phyloP scores from a whole-genome alignment of 2,797 vertebrate species.

The Clamator glandarius region DNA sequence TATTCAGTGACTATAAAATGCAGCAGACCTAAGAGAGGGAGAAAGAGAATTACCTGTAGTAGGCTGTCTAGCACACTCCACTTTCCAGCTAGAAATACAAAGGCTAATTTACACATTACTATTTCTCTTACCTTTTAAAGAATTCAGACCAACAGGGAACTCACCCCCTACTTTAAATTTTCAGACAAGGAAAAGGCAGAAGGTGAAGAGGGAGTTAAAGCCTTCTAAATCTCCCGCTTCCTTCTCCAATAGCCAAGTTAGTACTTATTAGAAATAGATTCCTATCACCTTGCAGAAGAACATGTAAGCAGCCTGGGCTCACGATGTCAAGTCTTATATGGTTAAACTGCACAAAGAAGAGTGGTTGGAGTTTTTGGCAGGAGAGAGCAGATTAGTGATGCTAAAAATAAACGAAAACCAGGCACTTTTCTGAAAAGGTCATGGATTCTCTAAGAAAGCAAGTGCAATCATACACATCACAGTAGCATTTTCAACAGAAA shows the following conservation, averaged over 20 bases:
- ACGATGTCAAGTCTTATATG: background rate
- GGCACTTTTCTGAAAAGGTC: background rate
- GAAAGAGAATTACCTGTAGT: background rate
- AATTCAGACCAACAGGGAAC: background rate
- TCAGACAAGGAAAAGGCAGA: background rate
- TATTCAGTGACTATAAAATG: background rate
- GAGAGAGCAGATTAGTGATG: too few species aligned
- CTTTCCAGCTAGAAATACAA: background rate
- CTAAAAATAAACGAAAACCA: background rate
- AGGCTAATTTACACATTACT: background rate
- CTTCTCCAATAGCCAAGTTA: background rate
- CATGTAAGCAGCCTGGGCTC: background rate
- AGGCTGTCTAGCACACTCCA: background rate
- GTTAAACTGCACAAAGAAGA: background rate
- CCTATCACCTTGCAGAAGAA: background rate
- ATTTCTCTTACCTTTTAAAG: background rate
- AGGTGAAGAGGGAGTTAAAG: background rate
- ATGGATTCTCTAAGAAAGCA: background rate
- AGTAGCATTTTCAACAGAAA: background rate
- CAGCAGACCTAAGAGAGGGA: background rate
- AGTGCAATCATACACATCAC: background rate
- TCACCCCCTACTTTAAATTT: background rate
- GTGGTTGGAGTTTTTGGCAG: background rate
- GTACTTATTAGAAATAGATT: background rate
- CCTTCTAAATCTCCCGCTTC: background rate